Conservation (phyloP, 1,140 invertebrate genomes). For the Procambarus clarkii region DNA sequence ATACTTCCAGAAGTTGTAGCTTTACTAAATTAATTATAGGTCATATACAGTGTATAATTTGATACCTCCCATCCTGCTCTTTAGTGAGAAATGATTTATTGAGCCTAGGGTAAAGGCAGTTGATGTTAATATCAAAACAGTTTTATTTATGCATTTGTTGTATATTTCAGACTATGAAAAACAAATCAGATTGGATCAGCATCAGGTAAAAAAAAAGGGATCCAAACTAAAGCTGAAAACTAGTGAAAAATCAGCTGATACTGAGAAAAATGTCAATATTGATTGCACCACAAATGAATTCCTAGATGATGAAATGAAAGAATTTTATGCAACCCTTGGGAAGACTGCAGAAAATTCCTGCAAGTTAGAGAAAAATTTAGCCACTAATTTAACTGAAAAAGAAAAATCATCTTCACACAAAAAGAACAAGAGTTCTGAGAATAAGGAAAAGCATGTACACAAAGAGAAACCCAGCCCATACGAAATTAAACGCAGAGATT, state of each 20-base stretch:
- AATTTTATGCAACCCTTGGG: conserved; percentile 44
- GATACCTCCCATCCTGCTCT: too few relatives aligned
- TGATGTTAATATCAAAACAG: too few relatives aligned
- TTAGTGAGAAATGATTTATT: too few relatives aligned
- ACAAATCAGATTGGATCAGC: conserved; percentile 45
- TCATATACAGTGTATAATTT: too few relatives aligned
- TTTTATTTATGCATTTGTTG: not conserved
- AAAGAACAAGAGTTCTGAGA: not conserved
- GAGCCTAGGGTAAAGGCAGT: too few relatives aligned
- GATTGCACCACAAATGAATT: not conserved
- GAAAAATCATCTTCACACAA: not conserved
- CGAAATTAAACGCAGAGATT: conserved; percentile 30
- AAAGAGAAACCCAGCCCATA: conserved; percentile 16
- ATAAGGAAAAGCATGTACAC: not conserved
- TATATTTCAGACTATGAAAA: conserved; percentile 60
- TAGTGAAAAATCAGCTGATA: not conserved
- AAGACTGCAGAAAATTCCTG: conserved; percentile 7
- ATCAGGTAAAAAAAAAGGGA: conserved; percentile 43
- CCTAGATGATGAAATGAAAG: conserved; percentile 34
- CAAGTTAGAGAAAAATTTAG: conserved; percentile 7
- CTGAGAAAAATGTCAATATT: not conserved
- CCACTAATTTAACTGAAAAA: not conserved
- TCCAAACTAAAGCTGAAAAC: conserved; percentile 30
- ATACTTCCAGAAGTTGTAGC: too few relatives aligned
- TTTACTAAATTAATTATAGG: too few relatives aligned